Percentiles rank a stretch among this genome's conserved stretches.
These are phyloP conservation scores for Notoglanidium macrostoma DNA, from an alignment of 2,797 vertebrate genomes.

Conservation along the genomic window DNA sequence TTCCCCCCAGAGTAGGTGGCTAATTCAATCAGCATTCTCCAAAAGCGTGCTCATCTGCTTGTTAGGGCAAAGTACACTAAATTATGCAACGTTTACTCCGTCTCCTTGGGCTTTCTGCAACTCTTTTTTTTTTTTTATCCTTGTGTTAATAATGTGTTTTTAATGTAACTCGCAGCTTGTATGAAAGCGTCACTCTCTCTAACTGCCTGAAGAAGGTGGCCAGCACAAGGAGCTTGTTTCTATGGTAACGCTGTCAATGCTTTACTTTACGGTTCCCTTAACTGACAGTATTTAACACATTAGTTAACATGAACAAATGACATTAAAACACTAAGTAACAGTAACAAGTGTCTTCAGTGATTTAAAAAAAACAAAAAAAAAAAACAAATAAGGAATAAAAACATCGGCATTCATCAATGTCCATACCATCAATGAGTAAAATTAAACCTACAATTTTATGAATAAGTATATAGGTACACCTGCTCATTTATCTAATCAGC, in stretches of 20 bases:
- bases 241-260: slow-evolving; percentile 17
- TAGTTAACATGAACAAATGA: not conserved
- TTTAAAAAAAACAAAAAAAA: not conserved
- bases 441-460: not conserved
- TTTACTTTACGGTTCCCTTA: not conserved
- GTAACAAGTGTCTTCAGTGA: not conserved
- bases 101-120: slow-evolving; percentile 7
- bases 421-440: not conserved
- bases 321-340: not conserved
- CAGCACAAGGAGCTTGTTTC: slow-evolving; percentile 16
- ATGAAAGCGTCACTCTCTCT: not conserved
- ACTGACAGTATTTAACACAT: not conserved
- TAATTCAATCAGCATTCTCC: slow-evolving; percentile 30
- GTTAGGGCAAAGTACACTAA: slow-evolving; percentile 26
- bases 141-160: slow-evolving; percentile 19
- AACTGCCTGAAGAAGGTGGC: not conserved
- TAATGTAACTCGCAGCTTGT: not conserved
- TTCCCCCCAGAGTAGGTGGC: not conserved
- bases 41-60: slow-evolving; percentile 21
- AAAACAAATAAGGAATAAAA: not conserved
- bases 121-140: not conserved
- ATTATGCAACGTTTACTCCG: not conserved
- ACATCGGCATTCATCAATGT: not conserved
- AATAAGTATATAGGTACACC: too few species aligned
- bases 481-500: too few species aligned